A percentile compares a stretch with the other conserved stretches of the same genome.
Conservation (phyloP, 64 coral and sea anemone genomes). For the Montipora sp. region DNA sequence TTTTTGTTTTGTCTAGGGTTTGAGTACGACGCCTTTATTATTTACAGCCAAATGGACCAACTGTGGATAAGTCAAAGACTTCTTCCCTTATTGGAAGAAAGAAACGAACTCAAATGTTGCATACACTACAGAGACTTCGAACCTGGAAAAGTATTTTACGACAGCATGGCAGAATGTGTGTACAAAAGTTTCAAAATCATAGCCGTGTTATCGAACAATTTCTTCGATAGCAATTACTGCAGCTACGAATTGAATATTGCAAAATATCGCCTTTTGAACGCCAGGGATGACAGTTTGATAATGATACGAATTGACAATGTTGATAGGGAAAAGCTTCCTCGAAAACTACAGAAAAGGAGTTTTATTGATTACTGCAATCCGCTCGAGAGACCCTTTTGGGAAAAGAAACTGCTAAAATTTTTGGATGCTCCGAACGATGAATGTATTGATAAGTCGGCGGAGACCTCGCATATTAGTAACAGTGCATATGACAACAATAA, state of each 20-base stretch:
- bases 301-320: conserved; percentile 44
- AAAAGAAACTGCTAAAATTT: conserved; percentile 16
- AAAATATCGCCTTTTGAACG: conserved; percentile 33
- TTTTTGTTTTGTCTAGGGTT: background rate
- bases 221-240: conserved; percentile 56
- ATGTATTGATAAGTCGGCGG: no score
- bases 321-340: conserved; percentile 22
- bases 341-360: conserved; percentile 39
- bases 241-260: conserved; percentile 45
- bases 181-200: conserved; percentile 58
- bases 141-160: conserved; percentile 36
- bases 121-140: conserved; percentile 66
- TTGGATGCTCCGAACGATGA: background rate
- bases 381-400: conserved; percentile 33
- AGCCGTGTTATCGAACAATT: conserved; percentile 55
- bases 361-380: conserved; percentile 27
- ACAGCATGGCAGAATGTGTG: conserved; percentile 64
- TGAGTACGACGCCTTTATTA: conserved; percentile 47
- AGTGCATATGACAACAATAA: no score
- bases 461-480: no score
- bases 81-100: conserved; percentile 33
- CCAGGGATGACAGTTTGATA: conserved; percentile 30
- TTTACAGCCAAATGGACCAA: conserved; percentile 26
- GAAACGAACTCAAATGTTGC: conserved; percentile 31
- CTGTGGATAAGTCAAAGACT: conserved; percentile 12